Evolutionary conservation across 1,140 invertebrate species (phyloP).

Genomic region (Hermetia illucens): DNA sequence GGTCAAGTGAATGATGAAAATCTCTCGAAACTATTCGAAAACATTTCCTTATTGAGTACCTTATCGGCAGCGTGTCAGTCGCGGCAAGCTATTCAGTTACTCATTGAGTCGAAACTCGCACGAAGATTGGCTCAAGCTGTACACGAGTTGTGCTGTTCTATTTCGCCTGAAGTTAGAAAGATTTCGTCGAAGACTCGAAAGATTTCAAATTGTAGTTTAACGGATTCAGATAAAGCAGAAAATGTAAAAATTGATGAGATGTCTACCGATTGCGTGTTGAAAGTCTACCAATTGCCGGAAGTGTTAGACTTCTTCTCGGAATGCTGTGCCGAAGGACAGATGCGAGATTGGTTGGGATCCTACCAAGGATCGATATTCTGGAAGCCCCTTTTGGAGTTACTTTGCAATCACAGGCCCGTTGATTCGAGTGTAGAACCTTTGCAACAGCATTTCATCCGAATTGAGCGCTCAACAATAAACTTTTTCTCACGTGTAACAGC

Average conservation of each 20-base stretch:
- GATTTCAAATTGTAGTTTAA: slow-evolving; percentile 17
- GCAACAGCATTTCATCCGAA: slow-evolving; percentile 39
- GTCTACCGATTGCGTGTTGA: not conserved
- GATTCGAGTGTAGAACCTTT: slow-evolving; percentile 36
- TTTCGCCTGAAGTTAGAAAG: slow-evolving; percentile 10
- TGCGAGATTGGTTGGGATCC: slow-evolving; percentile 76
- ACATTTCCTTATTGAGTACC: slow-evolving; percentile 52
- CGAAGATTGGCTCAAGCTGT: slow-evolving; percentile 44
- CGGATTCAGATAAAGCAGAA: slow-evolving; percentile 35
- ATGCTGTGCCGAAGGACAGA: slow-evolving; percentile 59
- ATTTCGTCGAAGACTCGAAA: not conserved
- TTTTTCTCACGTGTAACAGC: slow-evolving; percentile 66
- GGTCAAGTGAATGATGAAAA: slow-evolving; percentile 30
- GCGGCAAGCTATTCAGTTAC: slow-evolving; percentile 50
- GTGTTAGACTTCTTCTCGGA: slow-evolving; percentile 70
- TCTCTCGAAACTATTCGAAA: slow-evolving; percentile 35
- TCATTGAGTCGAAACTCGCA: slow-evolving; percentile 64
- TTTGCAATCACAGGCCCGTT: slow-evolving; percentile 41
- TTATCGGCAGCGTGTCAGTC: slow-evolving; percentile 64
- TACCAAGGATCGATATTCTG: slow-evolving; percentile 67
- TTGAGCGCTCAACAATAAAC: slow-evolving; percentile 60
- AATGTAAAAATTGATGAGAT: slow-evolving; percentile 10
- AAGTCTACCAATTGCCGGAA: slow-evolving; percentile 32
- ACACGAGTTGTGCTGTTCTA: slow-evolving; percentile 35
- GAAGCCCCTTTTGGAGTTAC: slow-evolving; percentile 58